A percentile compares a stretch with the other conserved stretches of the same genome.
Conservation (phyloP, 1,140 invertebrate genomes). For the Carposina sasakii region DNA sequence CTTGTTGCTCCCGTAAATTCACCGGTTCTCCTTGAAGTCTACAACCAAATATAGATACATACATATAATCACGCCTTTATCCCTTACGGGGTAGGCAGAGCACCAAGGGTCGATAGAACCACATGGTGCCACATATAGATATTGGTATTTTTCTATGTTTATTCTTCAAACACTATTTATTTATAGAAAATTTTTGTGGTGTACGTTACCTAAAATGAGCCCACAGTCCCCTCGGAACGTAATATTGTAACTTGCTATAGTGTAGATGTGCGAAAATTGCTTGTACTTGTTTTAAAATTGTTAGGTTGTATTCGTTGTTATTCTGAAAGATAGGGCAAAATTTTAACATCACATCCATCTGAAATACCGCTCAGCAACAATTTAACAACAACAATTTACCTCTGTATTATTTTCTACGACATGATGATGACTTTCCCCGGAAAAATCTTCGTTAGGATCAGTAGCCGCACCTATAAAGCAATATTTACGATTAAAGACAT, state of each 20-base stretch:
- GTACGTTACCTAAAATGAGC: conserved; percentile 92
- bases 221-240: conserved; percentile 97
- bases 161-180: too few relatives aligned
- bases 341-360: conserved; percentile 9
- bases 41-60: too few relatives aligned
- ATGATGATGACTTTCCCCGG: conserved; percentile 79
- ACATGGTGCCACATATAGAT: too few relatives aligned
- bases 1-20: conserved; percentile 97
- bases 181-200: too few relatives aligned
- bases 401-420: conserved; percentile 59
- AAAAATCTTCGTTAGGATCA: conserved; percentile 92
- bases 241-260: conserved; percentile 96
- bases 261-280: conserved; percentile 98
- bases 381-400: conserved; percentile 26
- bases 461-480: conserved; percentile 81
- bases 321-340: conserved; percentile 45
- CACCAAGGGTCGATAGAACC: too few relatives aligned
- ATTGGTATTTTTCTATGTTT: too few relatives aligned
- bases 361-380: too few relatives aligned
- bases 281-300: conserved; percentile 97
- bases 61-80: too few relatives aligned
- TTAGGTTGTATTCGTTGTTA: conserved; percentile 92
- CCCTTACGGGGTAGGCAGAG: too few relatives aligned
- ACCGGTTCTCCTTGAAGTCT: conserved; percentile 93
- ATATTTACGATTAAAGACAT: too few relatives aligned